Base-by-base conservation (phyloP, 2,113 vertebrate species). In the Pterocles burchelli region DNA sequence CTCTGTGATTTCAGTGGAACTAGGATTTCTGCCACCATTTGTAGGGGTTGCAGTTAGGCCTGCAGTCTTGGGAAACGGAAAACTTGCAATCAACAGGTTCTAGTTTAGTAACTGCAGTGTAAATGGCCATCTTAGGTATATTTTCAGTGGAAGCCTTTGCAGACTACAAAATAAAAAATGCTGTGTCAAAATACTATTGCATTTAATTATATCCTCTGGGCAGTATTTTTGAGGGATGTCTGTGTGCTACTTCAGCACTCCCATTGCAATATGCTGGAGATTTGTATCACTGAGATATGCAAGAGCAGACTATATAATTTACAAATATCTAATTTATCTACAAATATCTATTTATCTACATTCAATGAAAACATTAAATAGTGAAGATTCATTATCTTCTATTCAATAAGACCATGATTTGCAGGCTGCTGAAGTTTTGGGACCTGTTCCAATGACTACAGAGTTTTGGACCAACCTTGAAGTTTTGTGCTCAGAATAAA, bases 401-500 rank as follows among this genome's bases (percentile, higher is more conserved):
- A 1, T 58, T 86, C 68, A 84, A 2, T 55, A 74, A 55, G 68
- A 70, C 33, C 10, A 4, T 29, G 72, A 28, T 74, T 71, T 85
- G 38, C 43, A 67, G 57, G 52, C 86, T 83, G 54, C 67, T 89
- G 80, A 85, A 90, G 48, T 84, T 22, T 29, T 84, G 86, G 93
- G 86, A 89, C 57, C 72, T 41, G 22, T 92, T 95, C 94, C 86
- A 96, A 43, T 24, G 29, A 20, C 72, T 93, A 70, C 86, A 89
- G 65, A 67, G 51, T 67, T 86, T 81, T 92, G 89, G 91, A 88
- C 68, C 48, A 43, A 45, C 57, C 57, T 74, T 63, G 58, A 71
- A 62, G 89, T 38, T 71, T 74, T 93, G 68, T 92, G 73, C 76
- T 93, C 57, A 77, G 88, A 77, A 52, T 67, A 96, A 97, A 77